These are phyloP conservation scores for Grammomys surdaster DNA, from an alignment of 2,113 vertebrate genomes.

Conservation along the genomic window DNA sequence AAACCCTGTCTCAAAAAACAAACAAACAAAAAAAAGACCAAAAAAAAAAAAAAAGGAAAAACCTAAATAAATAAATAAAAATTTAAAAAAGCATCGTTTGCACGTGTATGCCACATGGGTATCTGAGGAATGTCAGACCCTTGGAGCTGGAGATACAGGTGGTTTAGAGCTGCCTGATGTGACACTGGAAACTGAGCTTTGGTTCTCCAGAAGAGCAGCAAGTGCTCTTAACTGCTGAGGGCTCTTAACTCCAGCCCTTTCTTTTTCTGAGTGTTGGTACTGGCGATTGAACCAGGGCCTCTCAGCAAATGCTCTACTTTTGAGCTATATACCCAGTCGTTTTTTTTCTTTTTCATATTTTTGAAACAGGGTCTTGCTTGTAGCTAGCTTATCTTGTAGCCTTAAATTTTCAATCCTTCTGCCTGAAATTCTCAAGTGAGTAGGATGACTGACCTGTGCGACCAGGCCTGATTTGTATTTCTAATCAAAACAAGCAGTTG, in stretches of 20 bases:
- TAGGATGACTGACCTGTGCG: not conserved
- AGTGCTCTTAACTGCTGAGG: not conserved
- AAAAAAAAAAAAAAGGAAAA: not conserved
- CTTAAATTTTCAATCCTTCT: not conserved
- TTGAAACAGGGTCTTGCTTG: not conserved
- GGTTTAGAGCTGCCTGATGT: not conserved
- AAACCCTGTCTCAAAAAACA: no score
- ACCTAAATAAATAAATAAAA: no score
- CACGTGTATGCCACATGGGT: not conserved
- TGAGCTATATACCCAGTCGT: no score
- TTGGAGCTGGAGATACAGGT: not conserved
- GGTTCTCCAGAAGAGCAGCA: not conserved
- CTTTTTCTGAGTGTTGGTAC: not conserved
- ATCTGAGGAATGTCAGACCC: no score
- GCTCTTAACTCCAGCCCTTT: not conserved
- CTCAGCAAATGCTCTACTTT: not conserved
- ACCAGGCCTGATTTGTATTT: not conserved
- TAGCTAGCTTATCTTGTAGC: not conserved
- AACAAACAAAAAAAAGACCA: no score
- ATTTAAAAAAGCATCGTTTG: not conserved
- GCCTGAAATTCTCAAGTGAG: not conserved
- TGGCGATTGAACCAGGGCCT: not conserved
- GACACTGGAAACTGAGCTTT: not conserved
- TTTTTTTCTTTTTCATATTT: not conserved
- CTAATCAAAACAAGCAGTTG: not conserved